Evolutionary conservation across 2,113 vertebrate genomes (phyloP), one percentile per base, ranked within the genome.

Genomic region (Echinops telfairi): DNA sequence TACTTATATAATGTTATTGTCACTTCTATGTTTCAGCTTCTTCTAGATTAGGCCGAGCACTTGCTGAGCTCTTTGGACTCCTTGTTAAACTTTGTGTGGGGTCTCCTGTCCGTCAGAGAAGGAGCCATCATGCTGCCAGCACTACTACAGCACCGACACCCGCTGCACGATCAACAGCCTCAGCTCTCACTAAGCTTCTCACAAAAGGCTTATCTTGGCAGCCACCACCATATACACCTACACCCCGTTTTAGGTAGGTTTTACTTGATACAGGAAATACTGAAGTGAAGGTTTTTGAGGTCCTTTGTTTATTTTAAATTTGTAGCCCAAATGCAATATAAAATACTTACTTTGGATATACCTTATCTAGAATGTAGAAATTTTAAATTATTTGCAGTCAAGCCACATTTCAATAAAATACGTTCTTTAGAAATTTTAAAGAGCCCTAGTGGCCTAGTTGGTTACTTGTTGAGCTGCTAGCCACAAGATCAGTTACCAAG

Each of bases 201-300:
- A 99, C 99, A 88, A 99, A 99, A 96, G 99, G 99, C 89, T 98
- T 99, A 89, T 99, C 99, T 89, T 99, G 99, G 99, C 99, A 99
- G 95, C 99, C 99, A 3, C 99, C 99, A 47, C 99, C 99, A 0
- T 99, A 99, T 96, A 99, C 99, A 27, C 99, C 99, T 53, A 99
- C 99, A 2, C 99, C 99, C 15, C 98, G 99, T n/a, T 99, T 99
- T 96, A 98, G 99, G 99, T 99, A 84, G 96, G 83, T 89, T 85
- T 66, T 75, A 0, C 43, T 87, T 93, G 47, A 94, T 62, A 80
- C 33, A 53, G 47, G 47, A 53, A 53, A 53, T 53, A 53, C 47
- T 53, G 47, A 53, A 53, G 47, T 84, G 58, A 47, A 93, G 33
- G n/a, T n/a, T 36, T 81, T 90, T 25, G 29, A 57, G 12, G 15